A percentile compares a stretch with the other conserved stretches of the same genome.
Conservation (phyloP, 2,888 invertebrate genomes). For the Troides aeacus region DNA sequence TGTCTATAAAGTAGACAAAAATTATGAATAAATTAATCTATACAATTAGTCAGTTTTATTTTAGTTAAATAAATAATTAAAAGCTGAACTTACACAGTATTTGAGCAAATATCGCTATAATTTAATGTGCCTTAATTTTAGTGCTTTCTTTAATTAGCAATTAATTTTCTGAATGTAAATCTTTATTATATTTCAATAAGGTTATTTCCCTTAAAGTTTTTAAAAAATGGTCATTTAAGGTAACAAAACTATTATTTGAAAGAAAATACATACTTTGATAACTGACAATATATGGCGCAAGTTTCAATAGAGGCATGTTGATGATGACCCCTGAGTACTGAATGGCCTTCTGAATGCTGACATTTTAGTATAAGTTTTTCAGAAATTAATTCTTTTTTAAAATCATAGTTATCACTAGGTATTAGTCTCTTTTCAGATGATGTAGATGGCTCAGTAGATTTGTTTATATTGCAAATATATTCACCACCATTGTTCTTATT, state of each 20-base stretch:
- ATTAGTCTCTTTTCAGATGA: conserved; percentile 53
- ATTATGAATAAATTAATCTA: conserved; percentile 4
- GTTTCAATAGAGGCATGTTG: conserved; percentile 70
- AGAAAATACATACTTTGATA: conserved; percentile 63
- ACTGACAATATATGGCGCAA: conserved; percentile 73
- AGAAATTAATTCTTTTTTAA: conserved; percentile 52
- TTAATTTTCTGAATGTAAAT: too few relatives aligned
- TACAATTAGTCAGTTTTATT: neutral
- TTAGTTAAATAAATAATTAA: neutral
- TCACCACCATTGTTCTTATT: conserved; percentile 59
- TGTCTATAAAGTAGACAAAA: conserved; percentile 58
- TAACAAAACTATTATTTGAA: too few relatives aligned
- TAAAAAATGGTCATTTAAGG: too few relatives aligned
- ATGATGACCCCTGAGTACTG: conserved; percentile 69
- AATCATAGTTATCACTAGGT: conserved; percentile 45
- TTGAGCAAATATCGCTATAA: too few relatives aligned
- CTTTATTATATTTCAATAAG: too few relatives aligned
- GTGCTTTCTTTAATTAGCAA: too few relatives aligned
- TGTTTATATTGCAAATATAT: conserved; percentile 57
- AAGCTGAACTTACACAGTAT: too few relatives aligned
- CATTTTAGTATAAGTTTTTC: conserved; percentile 61
- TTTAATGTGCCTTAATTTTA: too few relatives aligned
- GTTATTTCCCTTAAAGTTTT: too few relatives aligned
- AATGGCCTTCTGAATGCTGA: conserved; percentile 70
- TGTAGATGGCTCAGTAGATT: conserved; percentile 56